Evolutionary conservation across 2,797 vertebrate genomes (phyloP).

Genomic region (Protosalanx chinensis): DNA sequence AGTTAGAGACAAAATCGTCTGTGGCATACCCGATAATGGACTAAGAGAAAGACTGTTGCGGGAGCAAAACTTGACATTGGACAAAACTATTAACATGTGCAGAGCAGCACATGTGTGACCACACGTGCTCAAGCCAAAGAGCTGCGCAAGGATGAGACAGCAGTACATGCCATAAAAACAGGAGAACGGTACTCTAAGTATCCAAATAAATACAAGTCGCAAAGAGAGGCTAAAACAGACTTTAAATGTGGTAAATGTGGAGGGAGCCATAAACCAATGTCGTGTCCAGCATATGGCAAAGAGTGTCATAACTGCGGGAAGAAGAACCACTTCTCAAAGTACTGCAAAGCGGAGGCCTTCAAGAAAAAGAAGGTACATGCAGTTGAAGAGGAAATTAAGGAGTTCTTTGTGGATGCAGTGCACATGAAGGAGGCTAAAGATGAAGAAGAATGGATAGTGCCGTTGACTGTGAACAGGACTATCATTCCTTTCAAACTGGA

Average conservation of each 20-base stretch:
- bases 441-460: slow-evolving; percentile 19
- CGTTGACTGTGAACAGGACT: slow-evolving; percentile 20
- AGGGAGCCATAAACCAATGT: slow-evolving; percentile 3
- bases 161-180: slow-evolving; percentile 1
- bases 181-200: neutral
- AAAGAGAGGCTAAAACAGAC: too few relatives aligned
- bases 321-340: slow-evolving; percentile 10
- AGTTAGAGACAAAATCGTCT: too few relatives aligned
- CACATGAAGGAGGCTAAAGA: neutral
- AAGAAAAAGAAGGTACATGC: neutral
- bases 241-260: slow-evolving; percentile 12
- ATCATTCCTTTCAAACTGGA: slow-evolving; percentile 27
- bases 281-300: slow-evolving; percentile 16
- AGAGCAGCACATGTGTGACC: slow-evolving; percentile 13
- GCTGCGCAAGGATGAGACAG: slow-evolving; percentile 9
- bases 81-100: neutral
- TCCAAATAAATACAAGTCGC: neutral
- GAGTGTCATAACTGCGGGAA: slow-evolving; percentile 10
- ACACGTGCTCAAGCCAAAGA: slow-evolving; percentile 20
- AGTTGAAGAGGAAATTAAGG: slow-evolving; percentile 2
- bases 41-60: slow-evolving; percentile 6
- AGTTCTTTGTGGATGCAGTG: slow-evolving; percentile 16
- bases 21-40: slow-evolving; percentile 8
- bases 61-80: neutral
- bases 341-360: neutral